phyloP scores from a whole-genome alignment of 2,888 invertebrate genomes.

The Pantelozetes paolii region DNA sequence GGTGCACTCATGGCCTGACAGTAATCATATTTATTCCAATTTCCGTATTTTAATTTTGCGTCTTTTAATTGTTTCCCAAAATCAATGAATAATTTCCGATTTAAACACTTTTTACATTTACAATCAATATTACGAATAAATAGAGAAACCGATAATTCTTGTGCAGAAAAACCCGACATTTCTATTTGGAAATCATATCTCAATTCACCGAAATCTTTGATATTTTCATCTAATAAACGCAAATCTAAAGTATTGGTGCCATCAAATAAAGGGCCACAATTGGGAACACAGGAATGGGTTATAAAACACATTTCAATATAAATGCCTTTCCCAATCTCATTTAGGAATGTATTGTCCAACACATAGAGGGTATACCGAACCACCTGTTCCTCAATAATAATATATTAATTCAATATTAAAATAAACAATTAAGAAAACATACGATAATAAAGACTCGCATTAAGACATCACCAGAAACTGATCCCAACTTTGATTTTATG shows the following conservation, averaged over 20 bases:
- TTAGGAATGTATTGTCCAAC: background rate
- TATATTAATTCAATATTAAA: background rate
- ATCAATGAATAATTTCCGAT: background rate
- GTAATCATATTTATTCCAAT: background rate
- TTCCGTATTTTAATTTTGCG: background rate
- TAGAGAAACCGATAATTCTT: background rate
- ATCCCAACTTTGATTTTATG: background rate
- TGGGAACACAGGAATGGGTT: constrained; percentile 2
- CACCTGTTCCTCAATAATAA: background rate
- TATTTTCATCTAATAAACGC: background rate
- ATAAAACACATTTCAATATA: constrained; percentile 20
- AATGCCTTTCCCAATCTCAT: constrained; percentile 6
- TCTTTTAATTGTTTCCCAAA: background rate
- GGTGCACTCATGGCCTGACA: background rate
- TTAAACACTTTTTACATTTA: background rate
- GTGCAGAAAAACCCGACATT: background rate
- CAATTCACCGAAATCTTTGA: background rate
- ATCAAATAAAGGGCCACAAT: constrained; percentile 1
- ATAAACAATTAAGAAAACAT: background rate
- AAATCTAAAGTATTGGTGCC: background rate
- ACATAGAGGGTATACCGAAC: constrained; percentile 11
- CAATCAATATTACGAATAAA: background rate
- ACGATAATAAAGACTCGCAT: background rate
- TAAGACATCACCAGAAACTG: background rate
- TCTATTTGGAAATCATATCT: constrained; percentile 20